Evolutionary conservation across 2,888 invertebrate species (phyloP), one percentile per base, ranked within the genome.

Genomic region (Phaonia tiefii): DNA sequence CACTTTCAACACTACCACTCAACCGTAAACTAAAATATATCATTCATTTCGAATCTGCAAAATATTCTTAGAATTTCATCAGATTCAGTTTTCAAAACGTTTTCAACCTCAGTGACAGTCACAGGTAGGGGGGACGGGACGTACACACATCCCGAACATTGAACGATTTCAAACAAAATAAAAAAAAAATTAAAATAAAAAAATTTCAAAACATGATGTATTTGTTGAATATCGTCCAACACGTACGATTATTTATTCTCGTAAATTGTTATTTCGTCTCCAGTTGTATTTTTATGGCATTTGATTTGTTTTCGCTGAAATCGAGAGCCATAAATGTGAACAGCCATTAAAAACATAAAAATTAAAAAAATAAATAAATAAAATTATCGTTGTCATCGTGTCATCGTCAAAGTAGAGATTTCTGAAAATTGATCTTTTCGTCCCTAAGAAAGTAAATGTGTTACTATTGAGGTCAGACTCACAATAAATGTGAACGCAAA

Each of bases 271-370:
- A 63, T 63, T 63, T 63, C 11, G 63, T 39, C 63, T 63, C 71
- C 74, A 77, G 74, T 67, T 66, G 72, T 75, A 81, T 81, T 81
- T 81, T 78, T 75, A 81, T 81, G 56, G 78, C 78, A 69, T 81
- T 81, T 81, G 81, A 81, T 81, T 81, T 81, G 81, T 69, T 78
- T 81, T 81, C 78, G 81, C 78, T 81, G 81, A 81, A 81, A 78
- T 65, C 75, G 60, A 72, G 54, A 71, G 54, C 71, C 81, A 81
- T 81, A 78, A 81, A 81, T 78, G 71, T 74, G 72, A 76, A 31
- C 66, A 73, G 72, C 75, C 75, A 81, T 31, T 81, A 81, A 81
- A 81, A 81, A 81, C 75, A 63, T 78, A 69, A 20, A 74, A 54
- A 49, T 60, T 15, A n/a, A 17, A 15, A 74, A 17, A 20, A 79